A percentile compares a stretch with the other conserved stretches of the same genome.
Evolutionary conservation across 2,888 invertebrate species (phyloP).

Genomic region (Acrocyrtus sp.): DNA sequence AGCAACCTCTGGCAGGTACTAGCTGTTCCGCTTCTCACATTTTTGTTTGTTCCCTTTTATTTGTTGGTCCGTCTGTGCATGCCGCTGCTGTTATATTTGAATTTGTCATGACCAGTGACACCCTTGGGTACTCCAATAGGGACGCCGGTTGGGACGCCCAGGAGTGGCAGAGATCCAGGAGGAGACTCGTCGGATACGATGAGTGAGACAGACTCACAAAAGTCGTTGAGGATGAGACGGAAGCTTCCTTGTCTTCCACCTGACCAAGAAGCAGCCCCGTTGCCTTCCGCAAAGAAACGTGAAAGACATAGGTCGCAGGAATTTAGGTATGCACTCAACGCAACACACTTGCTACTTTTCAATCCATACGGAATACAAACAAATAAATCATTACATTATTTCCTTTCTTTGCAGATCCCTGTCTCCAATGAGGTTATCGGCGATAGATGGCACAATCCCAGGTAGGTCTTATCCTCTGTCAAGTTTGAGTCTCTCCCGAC

Average conservation of each 20-base stretch:
- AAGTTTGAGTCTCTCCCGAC: conserved; percentile 66
- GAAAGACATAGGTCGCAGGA: conserved; percentile 65
- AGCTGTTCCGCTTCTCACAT: not conserved
- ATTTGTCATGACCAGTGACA: conserved; percentile 64
- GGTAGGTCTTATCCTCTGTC: conserved; percentile 63
- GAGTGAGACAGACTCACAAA: conserved; percentile 69
- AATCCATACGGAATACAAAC: not conserved
- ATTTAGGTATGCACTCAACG: conserved; percentile 63
- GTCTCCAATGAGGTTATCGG: conserved; percentile 65
- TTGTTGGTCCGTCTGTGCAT: conserved; percentile 37
- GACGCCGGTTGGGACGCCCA: conserved; percentile 65
- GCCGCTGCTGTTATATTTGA: conserved; percentile 45
- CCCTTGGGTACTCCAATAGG: conserved; percentile 65
- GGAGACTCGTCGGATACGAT: conserved; percentile 68
- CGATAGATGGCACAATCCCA: conserved; percentile 60
- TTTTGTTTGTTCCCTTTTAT: not conserved
- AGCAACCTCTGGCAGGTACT: conserved; percentile 60
- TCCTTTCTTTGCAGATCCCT: conserved; percentile 64
- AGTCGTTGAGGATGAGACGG: conserved; percentile 67
- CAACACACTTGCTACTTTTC: not conserved
- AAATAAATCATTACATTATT: not conserved
- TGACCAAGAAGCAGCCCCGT: conserved; percentile 68
- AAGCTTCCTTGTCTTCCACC: conserved; percentile 68
- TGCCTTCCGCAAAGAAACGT: conserved; percentile 66
- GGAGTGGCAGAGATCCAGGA: conserved; percentile 65